phyloP scores from a whole-genome alignment of 2,113 vertebrate species.

The Agapornis roseicollis region DNA sequence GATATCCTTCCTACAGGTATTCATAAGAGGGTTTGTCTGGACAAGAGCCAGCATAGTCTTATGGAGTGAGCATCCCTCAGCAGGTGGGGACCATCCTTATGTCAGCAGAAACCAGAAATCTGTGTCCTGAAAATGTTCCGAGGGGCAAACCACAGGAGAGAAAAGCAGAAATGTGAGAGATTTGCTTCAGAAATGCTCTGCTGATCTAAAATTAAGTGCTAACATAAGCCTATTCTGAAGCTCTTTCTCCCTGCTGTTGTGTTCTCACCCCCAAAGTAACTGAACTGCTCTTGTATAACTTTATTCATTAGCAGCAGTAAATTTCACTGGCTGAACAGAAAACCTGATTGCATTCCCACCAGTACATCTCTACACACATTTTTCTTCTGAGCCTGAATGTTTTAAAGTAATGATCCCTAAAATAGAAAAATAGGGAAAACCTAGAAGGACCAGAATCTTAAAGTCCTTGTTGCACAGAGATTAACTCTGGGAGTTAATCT shows the following conservation, averaged over 20 bases:
- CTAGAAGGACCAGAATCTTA: not conserved
- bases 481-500: not conserved
- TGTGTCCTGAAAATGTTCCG: not conserved
- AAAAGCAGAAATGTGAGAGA: not conserved
- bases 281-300: not conserved
- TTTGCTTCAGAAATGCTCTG: not conserved
- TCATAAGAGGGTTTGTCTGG: not conserved
- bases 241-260: not conserved
- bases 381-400: not conserved
- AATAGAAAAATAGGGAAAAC: not conserved
- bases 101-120: not conserved
- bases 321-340: not conserved
- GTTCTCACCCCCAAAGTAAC: not conserved
- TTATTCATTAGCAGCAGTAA: not conserved
- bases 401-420: not conserved
- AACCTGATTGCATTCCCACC: not conserved
- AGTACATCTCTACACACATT: not conserved
- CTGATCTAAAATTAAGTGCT: not conserved
- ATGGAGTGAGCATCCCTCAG: not conserved
- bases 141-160: not conserved
- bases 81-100: not conserved
- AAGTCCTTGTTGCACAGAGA: not conserved
- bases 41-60: accelerated
- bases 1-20: not conserved
- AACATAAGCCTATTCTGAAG: not conserved